Evolutionary conservation across 2,113 vertebrate genomes (phyloP).

Genomic region (Bambusicola thoracicus): DNA sequence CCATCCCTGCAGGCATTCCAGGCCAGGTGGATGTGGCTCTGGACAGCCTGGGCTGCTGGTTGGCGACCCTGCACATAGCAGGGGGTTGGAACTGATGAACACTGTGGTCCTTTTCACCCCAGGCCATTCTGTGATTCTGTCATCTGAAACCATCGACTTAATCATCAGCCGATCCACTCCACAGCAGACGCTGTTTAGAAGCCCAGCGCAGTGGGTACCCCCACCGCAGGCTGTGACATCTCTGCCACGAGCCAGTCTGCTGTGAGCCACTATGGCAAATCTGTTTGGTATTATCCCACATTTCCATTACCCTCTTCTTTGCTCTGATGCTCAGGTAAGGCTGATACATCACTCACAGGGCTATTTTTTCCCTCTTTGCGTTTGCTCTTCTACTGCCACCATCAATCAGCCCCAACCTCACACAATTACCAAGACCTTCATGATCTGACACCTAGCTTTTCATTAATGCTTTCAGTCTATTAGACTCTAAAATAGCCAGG

Average conservation of each 20-base stretch:
- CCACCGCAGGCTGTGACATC: background rate
- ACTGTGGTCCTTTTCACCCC: too few species aligned
- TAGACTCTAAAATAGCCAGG: background rate
- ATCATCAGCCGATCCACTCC: rapidly evolving
- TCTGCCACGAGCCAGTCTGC: background rate
- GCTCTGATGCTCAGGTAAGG: background rate
- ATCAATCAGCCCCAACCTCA: background rate
- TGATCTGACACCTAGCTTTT: background rate
- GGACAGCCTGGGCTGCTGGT: too few species aligned
- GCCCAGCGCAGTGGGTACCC: background rate
- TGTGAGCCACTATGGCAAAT: background rate
- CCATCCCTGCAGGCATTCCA: too few species aligned
- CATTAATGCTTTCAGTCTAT: background rate
- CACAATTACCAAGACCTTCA: background rate
- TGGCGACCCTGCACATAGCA: too few species aligned
- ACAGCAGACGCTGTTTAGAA: rapidly evolving
- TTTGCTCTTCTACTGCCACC: background rate
- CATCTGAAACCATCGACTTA: background rate
- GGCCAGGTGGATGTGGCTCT: too few species aligned
- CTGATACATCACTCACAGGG: rapidly evolving
- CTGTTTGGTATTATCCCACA: rapidly evolving
- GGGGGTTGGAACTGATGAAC: too few species aligned
- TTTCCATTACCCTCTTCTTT: background rate
- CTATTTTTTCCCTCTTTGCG: background rate
- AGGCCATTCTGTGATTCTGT: too few species aligned